These are phyloP conservation scores for Ferdinandea cuprea DNA, from an alignment of 2,888 invertebrate genomes.

Conservation along the genomic window DNA sequence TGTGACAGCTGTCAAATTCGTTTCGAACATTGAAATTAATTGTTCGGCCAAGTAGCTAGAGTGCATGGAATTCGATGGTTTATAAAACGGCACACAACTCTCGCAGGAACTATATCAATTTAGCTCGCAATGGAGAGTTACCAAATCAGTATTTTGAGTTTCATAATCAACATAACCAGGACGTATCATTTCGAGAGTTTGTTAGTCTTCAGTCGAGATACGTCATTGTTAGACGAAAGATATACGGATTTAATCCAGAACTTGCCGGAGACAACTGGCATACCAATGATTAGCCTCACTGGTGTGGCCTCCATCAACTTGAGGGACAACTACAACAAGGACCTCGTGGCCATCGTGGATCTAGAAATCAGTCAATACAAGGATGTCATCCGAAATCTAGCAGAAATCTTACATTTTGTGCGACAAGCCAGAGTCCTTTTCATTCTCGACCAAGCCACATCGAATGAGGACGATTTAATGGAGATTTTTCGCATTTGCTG, in stretches of 20 bases:
- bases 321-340: background rate
- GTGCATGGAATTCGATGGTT: slow-evolving; percentile 6
- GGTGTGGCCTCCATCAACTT: background rate
- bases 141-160: background rate
- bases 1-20: too few relatives aligned
- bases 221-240: background rate
- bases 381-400: background rate
- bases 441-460: background rate
- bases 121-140: too few relatives aligned
- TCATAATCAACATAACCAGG: slow-evolving; percentile 12
- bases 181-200: background rate
- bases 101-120: too few relatives aligned
- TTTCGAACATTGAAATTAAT: too few relatives aligned
- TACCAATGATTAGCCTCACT: slow-evolving; percentile 8
- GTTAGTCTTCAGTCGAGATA: slow-evolving; percentile 9
- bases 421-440: background rate
- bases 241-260: background rate
- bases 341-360: slow-evolving; percentile 16
- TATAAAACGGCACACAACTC: too few relatives aligned
- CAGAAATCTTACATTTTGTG: background rate
- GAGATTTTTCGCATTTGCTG: slow-evolving; percentile 15
- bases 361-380: background rate
- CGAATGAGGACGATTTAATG: background rate
- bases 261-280: background rate
- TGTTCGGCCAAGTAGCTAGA: background rate